Evolutionary conservation across 92 coral and sea anemone species (phyloP).

Genomic region (Pocillopora meandrina): DNA sequence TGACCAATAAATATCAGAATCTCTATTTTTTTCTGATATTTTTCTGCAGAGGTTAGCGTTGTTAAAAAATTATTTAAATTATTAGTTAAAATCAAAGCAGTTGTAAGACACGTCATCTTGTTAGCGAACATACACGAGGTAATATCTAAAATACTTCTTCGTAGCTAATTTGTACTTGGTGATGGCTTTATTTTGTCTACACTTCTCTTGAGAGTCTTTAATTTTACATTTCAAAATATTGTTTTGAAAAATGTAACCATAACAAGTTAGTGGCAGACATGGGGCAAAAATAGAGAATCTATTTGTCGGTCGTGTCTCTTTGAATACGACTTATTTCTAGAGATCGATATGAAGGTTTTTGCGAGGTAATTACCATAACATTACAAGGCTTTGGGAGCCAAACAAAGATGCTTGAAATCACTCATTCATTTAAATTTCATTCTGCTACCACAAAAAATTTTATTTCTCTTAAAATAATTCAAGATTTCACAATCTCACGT

Average conservation of each 20-base stretch:
- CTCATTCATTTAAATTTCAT: neutral
- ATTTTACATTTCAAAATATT: neutral
- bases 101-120: conserved; percentile 19
- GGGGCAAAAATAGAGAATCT: neutral
- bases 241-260: neutral
- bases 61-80: neutral
- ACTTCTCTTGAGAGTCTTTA: too few relatives aligned
- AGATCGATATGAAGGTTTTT: neutral
- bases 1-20: neutral
- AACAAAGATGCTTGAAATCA: too few relatives aligned
- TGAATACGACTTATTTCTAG: neutral
- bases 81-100: neutral
- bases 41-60: neutral
- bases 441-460: neutral
- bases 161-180: neutral
- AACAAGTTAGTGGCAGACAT: neutral
- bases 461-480: neutral
- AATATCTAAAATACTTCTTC: neutral
- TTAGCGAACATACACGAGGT: neutral
- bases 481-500: conserved; percentile 19
- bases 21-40: neutral
- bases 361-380: neutral
- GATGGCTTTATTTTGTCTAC: neutral
- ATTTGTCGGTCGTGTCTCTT: neutral
- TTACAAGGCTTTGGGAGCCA: neutral